These are phyloP conservation scores for Xenentodon cancila DNA, from an alignment of 2,797 vertebrate species.

Conservation along the genomic window DNA sequence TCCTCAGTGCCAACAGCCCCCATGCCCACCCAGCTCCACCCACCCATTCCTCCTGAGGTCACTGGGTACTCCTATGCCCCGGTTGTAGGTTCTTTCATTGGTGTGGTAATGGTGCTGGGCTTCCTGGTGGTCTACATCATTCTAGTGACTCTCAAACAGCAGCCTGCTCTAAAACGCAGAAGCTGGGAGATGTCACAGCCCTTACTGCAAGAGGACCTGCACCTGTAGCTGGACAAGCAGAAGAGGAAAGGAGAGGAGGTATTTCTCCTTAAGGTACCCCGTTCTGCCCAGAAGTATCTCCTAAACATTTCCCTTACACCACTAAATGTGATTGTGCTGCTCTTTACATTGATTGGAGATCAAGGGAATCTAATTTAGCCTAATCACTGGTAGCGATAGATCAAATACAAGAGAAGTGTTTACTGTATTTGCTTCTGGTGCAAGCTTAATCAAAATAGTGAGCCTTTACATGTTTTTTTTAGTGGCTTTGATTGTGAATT, in stretches of 20 bases:
- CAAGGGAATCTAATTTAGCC: conserved; percentile 21
- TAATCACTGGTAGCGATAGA: conserved; percentile 19
- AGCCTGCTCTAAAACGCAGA: conserved; percentile 76
- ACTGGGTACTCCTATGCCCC: conserved; percentile 75
- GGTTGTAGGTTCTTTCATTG: conserved; percentile 84
- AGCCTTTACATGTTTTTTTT: conserved; percentile 55
- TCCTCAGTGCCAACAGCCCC: conserved; percentile 43
- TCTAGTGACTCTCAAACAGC: conserved; percentile 83
- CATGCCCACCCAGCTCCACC: conserved; percentile 15
- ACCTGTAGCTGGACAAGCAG: conserved; percentile 61
- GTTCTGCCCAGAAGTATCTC: conserved; percentile 56
- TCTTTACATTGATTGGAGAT: conserved; percentile 29
- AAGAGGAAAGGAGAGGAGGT: conserved; percentile 56
- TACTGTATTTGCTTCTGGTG: conserved; percentile 58
- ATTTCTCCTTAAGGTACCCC: conserved; percentile 56
- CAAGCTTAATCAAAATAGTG: conserved; percentile 45
- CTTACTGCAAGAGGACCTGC: conserved; percentile 84
- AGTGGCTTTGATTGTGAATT: conserved; percentile 75
- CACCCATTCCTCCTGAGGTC: conserved; percentile 16
- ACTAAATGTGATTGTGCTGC: conserved; percentile 20
- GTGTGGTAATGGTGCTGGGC: conserved; percentile 82
- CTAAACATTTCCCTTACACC: conserved; percentile 23
- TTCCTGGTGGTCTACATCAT: conserved; percentile 87
- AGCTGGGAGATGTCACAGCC: conserved; percentile 89
- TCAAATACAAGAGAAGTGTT: conserved; percentile 37